Percentiles rank a stretch among this genome's conserved stretches.
Evolutionary conservation across 2,113 vertebrate species (phyloP).

Genomic region (mouse (Mus musculus)): GRCm39 chr1:190362501-190363000

Average conservation of each 20-base stretch:
- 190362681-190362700: background rate
- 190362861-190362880: too few relatives aligned
- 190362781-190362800: background rate
- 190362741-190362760: background rate
- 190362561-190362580: fast-evolving
- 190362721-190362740: background rate
- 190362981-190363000: background rate
- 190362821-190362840: too few relatives aligned
- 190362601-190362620: background rate
- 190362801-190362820: too few relatives aligned
- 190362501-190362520: fast-evolving
- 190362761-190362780: background rate
- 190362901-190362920: too few relatives aligned
- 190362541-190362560: background rate
- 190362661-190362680: background rate
- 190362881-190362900: too few relatives aligned
- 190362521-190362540: fast-evolving
- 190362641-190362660: fast-evolving
- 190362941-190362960: too few relatives aligned
- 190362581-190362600: background rate
- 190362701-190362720: background rate
- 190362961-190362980: too few relatives aligned
- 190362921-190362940: too few relatives aligned
- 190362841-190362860: too few relatives aligned
- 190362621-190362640: background rate